A percentile compares a stretch with the other conserved stretches of the same genome.
Conservation (phyloP, 2,113 vertebrate species). For the Choloepus hoffmanni region DNA sequence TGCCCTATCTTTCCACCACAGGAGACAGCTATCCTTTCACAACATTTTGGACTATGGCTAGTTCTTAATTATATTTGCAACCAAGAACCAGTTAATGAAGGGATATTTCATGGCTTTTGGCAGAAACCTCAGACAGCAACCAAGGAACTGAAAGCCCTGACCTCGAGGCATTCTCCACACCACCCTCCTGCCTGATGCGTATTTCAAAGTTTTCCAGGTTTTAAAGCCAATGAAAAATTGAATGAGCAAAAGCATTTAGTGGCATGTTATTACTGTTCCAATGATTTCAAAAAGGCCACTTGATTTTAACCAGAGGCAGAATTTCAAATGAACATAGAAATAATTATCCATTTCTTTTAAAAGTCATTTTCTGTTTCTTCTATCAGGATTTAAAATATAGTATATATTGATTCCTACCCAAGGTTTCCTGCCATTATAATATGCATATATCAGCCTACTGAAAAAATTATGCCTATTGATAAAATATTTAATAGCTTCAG, state of each 20-base stretch:
- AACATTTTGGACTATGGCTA: constrained; percentile 66
- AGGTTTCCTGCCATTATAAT: neutral
- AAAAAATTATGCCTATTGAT: constrained; percentile 57
- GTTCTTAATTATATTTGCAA: constrained; percentile 85
- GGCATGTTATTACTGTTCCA: constrained; percentile 28
- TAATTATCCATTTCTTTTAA: constrained; percentile 14
- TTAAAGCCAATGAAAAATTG: constrained; percentile 77
- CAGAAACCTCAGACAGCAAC: constrained; percentile 73
- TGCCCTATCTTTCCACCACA: constrained; percentile 63
- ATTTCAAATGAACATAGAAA: neutral
- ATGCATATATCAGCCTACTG: constrained; percentile 33
- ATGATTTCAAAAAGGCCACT: constrained; percentile 19
- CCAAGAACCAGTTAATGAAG: constrained; percentile 82
- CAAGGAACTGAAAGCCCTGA: constrained; percentile 71
- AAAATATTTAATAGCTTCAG: constrained; percentile 67
- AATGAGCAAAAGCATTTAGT: constrained; percentile 56
- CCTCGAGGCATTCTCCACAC: constrained; percentile 64
- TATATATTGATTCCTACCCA: constrained; percentile 3
- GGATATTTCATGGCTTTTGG: constrained; percentile 72
- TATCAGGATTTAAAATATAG: constrained; percentile 8
- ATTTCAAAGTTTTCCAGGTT: constrained; percentile 72
- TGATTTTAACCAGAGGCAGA: constrained; percentile 67
- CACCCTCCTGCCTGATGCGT: constrained; percentile 69
- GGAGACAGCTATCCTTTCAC: constrained; percentile 56
- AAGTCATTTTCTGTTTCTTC: constrained; percentile 50